Conservation (phyloP, 2,797 vertebrate species). For the Pipistrellus pygmaeus region DNA sequence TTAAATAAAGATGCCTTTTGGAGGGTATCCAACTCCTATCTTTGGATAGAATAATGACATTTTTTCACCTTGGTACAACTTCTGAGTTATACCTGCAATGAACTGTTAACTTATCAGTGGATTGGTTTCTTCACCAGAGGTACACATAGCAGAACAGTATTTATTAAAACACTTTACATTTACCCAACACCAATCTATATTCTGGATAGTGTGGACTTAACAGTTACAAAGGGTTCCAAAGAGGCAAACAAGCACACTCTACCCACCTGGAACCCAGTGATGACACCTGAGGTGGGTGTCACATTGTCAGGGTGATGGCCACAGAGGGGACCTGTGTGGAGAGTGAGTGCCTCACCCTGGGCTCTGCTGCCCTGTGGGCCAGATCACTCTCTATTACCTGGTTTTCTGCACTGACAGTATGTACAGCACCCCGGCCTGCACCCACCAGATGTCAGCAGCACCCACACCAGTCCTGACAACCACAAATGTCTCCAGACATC, state of each 20-base stretch:
- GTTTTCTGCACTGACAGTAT: rapidly evolving
- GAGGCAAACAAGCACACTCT: not conserved
- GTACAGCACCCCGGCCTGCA: rapidly evolving
- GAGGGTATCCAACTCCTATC: not conserved
- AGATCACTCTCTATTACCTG: rapidly evolving
- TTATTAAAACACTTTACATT: not conserved
- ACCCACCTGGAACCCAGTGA: rapidly evolving
- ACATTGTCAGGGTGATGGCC: not conserved
- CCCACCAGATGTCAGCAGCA: not conserved
- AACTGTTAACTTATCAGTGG: not conserved
- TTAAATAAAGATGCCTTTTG: not conserved
- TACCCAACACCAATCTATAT: not conserved
- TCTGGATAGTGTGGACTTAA: not conserved
- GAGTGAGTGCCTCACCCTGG: not conserved
- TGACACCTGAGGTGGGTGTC: too few species aligned
- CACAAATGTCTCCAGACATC: not conserved
- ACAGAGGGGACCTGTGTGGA: not conserved
- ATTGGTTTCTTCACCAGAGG: not conserved
- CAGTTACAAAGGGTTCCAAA: rapidly evolving
- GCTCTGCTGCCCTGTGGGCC: rapidly evolving
- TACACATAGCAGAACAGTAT: rapidly evolving
- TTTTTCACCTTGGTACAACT: not conserved
- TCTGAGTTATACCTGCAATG: not conserved
- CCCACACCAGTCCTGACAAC: rapidly evolving
- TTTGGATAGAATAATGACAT: not conserved